These are phyloP conservation scores for Empidonax traillii DNA, from an alignment of 2,113 vertebrate species.

Conservation along the genomic window DNA sequence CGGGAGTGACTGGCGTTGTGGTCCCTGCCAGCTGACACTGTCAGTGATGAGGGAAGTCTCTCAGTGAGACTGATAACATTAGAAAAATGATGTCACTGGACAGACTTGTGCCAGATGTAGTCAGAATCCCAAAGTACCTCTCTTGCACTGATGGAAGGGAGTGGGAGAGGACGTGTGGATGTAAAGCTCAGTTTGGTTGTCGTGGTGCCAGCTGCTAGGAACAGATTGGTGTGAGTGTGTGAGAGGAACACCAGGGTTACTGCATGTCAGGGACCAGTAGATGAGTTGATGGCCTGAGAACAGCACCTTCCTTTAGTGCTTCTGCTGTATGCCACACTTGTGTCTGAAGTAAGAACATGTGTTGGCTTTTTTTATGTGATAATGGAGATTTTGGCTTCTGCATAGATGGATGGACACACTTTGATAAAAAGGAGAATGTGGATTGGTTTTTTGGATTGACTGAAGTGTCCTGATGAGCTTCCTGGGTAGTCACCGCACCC, in stretches of 20 bases:
- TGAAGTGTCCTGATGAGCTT: background rate
- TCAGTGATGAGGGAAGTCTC: background rate
- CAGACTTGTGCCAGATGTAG: background rate
- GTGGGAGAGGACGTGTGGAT: background rate
- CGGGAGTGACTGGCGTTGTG: background rate
- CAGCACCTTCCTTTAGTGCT: background rate
- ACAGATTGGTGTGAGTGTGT: background rate
- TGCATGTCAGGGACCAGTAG: background rate
- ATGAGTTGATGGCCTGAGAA: background rate
- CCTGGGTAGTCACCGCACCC: background rate
- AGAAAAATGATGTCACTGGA: background rate
- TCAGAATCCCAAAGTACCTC: background rate
- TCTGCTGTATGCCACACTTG: background rate
- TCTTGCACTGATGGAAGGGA: background rate
- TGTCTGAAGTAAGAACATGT: background rate
- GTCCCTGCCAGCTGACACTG: background rate
- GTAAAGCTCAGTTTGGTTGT: background rate
- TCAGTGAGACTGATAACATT: background rate
- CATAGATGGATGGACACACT: background rate
- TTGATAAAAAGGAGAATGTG: background rate
- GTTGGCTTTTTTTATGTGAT: background rate
- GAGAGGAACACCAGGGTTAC: background rate
- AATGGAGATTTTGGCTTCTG: background rate
- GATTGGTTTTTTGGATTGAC: background rate
- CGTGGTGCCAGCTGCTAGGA: background rate